Percentiles rank a stretch among this genome's conserved stretches.
Evolutionary conservation across 2,888 invertebrate species (phyloP).

Genomic region (Rhabditophanes sp.): DNA sequence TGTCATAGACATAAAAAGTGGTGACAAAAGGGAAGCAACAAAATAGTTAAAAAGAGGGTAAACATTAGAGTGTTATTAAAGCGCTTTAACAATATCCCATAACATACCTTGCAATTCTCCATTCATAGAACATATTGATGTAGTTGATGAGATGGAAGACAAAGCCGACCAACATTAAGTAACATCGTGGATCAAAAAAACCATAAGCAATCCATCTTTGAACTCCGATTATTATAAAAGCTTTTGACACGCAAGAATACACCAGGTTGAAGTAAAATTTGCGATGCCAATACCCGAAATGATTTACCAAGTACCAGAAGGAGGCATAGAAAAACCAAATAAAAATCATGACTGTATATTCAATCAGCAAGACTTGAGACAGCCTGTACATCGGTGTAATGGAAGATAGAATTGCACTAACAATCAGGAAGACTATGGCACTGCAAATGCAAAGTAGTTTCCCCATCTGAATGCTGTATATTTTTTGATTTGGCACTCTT

Average conservation of each 20-base stretch:
- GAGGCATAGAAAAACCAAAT: slow-evolving; percentile 13
- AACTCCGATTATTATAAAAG: slow-evolving; percentile 15
- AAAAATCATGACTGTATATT: slow-evolving; percentile 15
- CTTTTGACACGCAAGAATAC: slow-evolving; percentile 16
- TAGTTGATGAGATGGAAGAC: slow-evolving; percentile 9
- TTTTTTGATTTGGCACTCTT: slow-evolving; percentile 1
- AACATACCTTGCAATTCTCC: slow-evolving; percentile 12
- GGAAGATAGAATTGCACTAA: slow-evolving; percentile 7
- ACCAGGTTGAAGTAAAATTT: slow-evolving; percentile 10
- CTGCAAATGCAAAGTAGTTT: too few relatives aligned
- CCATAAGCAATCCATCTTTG: slow-evolving; percentile 19
- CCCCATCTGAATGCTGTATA: too few relatives aligned
- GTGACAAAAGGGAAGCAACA: too few relatives aligned
- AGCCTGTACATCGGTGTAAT: slow-evolving; percentile 6
- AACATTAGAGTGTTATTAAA: slow-evolving; percentile 2
- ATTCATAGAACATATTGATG: slow-evolving; percentile 14
- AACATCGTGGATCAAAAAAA: slow-evolving; percentile 13
- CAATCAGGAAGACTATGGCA: too few relatives aligned
- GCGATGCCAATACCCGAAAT: slow-evolving; percentile 13
- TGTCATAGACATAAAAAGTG: too few relatives aligned
- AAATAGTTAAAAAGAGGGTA: slow-evolving; percentile 4
- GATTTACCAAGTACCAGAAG: slow-evolving; percentile 11
- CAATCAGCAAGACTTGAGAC: slow-evolving; percentile 11
- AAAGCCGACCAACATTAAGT: slow-evolving; percentile 8
- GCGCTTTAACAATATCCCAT: background rate